A percentile compares a stretch with the other conserved stretches of the same genome.
Conservation (phyloP, 1,140 invertebrate genomes). For the Gonatopus flavifemur region DNA sequence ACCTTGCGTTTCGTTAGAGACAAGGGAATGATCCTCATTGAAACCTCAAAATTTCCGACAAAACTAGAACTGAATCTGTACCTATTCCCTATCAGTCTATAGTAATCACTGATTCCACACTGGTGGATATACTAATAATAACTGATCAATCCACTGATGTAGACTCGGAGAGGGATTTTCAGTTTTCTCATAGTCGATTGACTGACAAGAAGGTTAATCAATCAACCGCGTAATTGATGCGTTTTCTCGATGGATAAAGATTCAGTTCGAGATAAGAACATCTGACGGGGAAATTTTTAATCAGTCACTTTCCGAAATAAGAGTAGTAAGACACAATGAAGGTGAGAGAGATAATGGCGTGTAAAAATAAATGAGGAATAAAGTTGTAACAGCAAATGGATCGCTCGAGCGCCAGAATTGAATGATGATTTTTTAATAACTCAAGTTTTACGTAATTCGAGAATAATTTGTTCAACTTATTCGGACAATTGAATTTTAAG, state of each 20-base stretch:
- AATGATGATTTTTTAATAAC: constrained; percentile 43
- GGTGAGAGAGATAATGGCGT: constrained; percentile 7
- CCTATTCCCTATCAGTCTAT: too few species aligned
- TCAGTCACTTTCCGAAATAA: constrained; percentile 37
- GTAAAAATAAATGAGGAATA: constrained; percentile 5
- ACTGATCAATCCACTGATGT: too few species aligned
- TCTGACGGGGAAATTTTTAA: constrained; percentile 46
- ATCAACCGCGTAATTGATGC: constrained; percentile 42
- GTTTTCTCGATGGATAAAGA: constrained; percentile 40
- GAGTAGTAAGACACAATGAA: constrained; percentile 12
- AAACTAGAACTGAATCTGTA: too few species aligned
- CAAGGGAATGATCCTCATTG: too few species aligned
- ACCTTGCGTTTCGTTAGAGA: too few species aligned
- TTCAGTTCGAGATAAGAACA: constrained; percentile 27
- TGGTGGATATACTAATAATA: too few species aligned
- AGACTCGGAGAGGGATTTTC: too few species aligned
- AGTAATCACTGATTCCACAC: too few species aligned
- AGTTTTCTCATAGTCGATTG: constrained; percentile 23
- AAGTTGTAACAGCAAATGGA: constrained; percentile 34
- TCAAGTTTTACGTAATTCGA: too few species aligned
- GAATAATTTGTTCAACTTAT: too few species aligned
- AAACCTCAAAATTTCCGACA: too few species aligned
- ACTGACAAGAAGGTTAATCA: constrained; percentile 34
- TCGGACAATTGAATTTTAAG: too few species aligned
- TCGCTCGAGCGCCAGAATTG: constrained; percentile 40